Evolutionary conservation across 2,797 vertebrate genomes (phyloP).

Genomic region (Limosa lapponica): DNA sequence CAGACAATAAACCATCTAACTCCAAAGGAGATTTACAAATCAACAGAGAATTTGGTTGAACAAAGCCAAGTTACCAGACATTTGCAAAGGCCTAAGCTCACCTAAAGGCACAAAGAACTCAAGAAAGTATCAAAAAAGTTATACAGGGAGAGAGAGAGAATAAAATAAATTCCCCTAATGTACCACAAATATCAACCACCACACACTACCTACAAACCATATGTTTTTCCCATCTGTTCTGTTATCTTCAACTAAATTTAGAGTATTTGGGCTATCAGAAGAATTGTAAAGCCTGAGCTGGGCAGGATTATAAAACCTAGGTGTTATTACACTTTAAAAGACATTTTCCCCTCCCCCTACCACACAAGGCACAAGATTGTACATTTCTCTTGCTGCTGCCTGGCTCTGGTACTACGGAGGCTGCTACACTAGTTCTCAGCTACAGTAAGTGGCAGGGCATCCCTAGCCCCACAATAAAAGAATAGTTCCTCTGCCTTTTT

Average conservation of each 20-base stretch:
- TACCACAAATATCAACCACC: conserved; percentile 81
- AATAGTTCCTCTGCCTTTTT: background rate
- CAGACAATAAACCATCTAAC: background rate
- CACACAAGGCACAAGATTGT: conserved; percentile 7
- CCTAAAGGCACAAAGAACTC: conserved; percentile 68
- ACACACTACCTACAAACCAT: conserved; percentile 86
- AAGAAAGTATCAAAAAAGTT: conserved; percentile 78
- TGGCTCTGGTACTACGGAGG: background rate
- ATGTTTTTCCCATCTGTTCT: conserved; percentile 86
- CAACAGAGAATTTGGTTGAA: conserved; percentile 7
- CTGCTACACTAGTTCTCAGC: background rate
- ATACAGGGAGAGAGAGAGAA: conserved; percentile 77
- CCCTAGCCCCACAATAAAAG: background rate
- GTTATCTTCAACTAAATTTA: conserved; percentile 85
- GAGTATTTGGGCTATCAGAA: conserved; percentile 85
- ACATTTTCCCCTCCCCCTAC: conserved; percentile 26
- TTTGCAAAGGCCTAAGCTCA: conserved; percentile 41
- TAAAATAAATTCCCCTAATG: conserved; percentile 86
- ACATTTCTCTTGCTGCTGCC: background rate
- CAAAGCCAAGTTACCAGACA: conserved; percentile 13
- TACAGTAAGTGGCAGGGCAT: background rate
- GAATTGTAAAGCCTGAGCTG: conserved; percentile 81
- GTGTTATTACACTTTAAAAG: conserved; percentile 78
- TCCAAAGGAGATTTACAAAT: background rate
- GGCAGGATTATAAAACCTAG: conserved; percentile 81